Evolutionary conservation across 2,888 invertebrate species (phyloP).

Genomic region (Coremacera marginata): DNA sequence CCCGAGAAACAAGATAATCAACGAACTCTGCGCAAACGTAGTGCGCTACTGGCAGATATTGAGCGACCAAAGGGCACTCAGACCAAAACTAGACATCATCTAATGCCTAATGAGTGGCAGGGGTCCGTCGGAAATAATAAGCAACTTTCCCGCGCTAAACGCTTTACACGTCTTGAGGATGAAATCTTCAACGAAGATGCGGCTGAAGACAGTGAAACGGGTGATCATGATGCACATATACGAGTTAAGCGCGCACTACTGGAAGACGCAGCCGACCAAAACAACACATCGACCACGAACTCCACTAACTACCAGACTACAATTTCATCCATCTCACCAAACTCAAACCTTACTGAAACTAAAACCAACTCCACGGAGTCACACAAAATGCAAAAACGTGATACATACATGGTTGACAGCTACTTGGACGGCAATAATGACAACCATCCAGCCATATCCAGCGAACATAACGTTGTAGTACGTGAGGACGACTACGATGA

Average conservation of each 20-base stretch:
- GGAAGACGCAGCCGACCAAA: not conserved
- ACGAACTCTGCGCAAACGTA: too few relatives aligned
- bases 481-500: constrained; percentile 41
- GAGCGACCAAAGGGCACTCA: too few relatives aligned
- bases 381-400: constrained; percentile 35
- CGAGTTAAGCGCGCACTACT: not conserved
- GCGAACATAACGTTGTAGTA: constrained; percentile 39
- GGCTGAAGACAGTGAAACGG: not conserved
- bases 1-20: too few relatives aligned
- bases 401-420: constrained; percentile 42
- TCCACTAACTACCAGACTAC: not conserved
- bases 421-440: constrained; percentile 54
- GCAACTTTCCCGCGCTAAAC: not conserved
- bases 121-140: not conserved
- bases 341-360: not conserved
- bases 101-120: not conserved
- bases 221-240: not conserved
- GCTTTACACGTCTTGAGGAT: not conserved
- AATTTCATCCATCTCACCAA: too few relatives aligned
- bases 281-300: not conserved
- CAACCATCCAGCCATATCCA: not conserved
- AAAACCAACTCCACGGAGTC: not conserved
- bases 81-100: not conserved
- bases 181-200: constrained; percentile 8
- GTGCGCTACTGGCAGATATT: not conserved